A percentile compares a stretch with the other conserved stretches of the same genome.
These are phyloP conservation scores for Pseudorhiza aurosa DNA, from an alignment of 30 jellyfish, hydroid and myxozoan species.

Conservation along the genomic window DNA sequence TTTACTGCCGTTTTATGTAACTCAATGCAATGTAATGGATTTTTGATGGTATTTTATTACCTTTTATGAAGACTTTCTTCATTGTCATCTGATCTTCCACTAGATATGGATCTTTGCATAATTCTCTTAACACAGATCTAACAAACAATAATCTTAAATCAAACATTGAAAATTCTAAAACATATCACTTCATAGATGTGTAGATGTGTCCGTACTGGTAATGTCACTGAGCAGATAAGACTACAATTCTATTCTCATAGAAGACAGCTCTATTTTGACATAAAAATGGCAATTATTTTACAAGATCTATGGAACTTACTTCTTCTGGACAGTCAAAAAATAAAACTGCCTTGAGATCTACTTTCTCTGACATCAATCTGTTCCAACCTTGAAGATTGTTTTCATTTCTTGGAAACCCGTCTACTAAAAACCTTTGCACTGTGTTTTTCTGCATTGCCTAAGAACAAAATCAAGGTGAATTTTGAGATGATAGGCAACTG, in stretches of 20 bases:
- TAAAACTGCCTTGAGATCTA: constrained; percentile 79
- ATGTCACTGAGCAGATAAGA: no score
- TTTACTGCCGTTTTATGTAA: neutral
- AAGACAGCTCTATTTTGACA: no score
- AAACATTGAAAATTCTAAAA: no score
- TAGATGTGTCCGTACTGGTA: no score
- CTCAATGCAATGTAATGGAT: no score
- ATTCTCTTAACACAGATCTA: constrained; percentile 92
- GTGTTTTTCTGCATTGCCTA: constrained; percentile 88
- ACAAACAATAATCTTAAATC: no score
- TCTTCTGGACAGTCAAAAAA: constrained; percentile 94
- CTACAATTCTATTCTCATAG: no score
- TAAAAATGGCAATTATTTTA: no score
- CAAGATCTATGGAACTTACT: constrained; percentile 41
- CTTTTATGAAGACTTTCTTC: constrained; percentile 91
- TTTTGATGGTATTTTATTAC: no score
- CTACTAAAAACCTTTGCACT: constrained; percentile 73
- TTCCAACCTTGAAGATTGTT: constrained; percentile 91
- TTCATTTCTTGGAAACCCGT: constrained; percentile 98
- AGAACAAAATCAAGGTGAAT: no score
- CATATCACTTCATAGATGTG: no score
- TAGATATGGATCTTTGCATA: constrained; percentile 78
- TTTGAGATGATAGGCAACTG: no score
- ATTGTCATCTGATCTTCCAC: constrained; percentile 98
- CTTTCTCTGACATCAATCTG: constrained; percentile 73